Evolutionary conservation across 2,113 vertebrate species (phyloP).

Genomic region (Festucalex cinctus): DNA sequence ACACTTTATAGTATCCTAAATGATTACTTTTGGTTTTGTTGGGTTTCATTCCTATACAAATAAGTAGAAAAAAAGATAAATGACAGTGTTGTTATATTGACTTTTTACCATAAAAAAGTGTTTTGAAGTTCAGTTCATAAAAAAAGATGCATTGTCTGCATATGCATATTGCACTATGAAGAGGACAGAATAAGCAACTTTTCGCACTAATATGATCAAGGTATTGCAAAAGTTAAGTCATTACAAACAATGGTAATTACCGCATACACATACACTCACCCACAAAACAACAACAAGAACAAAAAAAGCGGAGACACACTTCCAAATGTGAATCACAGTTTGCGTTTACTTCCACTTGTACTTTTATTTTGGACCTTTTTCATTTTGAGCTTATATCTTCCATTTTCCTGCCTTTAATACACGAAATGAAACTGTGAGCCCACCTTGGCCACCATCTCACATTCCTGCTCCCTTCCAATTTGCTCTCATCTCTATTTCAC

Average conservation of each 20-base stretch:
- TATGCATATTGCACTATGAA: too few species aligned
- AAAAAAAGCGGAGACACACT: conserved; percentile 18
- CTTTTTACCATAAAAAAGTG: neutral
- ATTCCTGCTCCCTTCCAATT: conserved; percentile 7
- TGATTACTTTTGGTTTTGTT: neutral
- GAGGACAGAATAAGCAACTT: too few species aligned
- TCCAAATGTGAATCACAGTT: conserved; percentile 37
- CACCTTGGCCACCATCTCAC: conserved; percentile 11
- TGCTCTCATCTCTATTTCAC: conserved; percentile 32
- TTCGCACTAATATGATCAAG: too few species aligned
- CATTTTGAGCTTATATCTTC: conserved; percentile 10
- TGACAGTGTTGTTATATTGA: neutral
- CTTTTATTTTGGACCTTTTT: conserved; percentile 24
- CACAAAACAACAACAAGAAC: conserved; percentile 20
- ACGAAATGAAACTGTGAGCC: conserved; percentile 27
- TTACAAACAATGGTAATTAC: neutral
- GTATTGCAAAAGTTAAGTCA: conserved; percentile 4
- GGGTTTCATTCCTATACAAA: neutral
- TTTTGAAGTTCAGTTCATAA: neutral
- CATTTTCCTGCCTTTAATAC: conserved; percentile 26
- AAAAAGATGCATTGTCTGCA: neutral
- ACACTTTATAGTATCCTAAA: neutral
- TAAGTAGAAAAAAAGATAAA: neutral
- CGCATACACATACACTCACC: neutral
- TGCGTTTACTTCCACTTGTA: conserved; percentile 14